Base-by-base conservation (phyloP, 2,888 invertebrate species). In the Muschampia plurimacula region DNA sequence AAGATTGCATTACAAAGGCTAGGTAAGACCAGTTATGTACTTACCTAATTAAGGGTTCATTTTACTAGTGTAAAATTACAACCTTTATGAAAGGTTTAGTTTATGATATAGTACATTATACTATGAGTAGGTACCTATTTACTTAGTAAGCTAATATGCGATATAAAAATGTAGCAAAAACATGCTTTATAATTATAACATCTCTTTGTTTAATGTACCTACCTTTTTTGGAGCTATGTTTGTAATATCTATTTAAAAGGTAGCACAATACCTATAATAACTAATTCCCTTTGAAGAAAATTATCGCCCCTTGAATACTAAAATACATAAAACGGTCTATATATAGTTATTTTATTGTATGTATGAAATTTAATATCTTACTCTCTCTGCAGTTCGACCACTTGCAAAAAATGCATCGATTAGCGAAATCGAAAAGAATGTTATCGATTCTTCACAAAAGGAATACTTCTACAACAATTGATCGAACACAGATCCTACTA, bases 381-480 rank as follows among this genome's bases (percentile, higher is more conserved):
- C 10, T 9, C 2, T 55, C 55, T 55, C 10, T 55, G 22, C 55
- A 55, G 55, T 55, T 55, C 10, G 0, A 55, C 15, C 22, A 59
- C 10, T 59, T 12, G 12, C 2, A 7, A n/a, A 52, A 12, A 59
- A 72, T 72, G 72, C 28, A 64, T 59, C 63, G 72, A 3, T 15
- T 67, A 6, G n/a, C 13, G 22, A 67, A n/a, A n/a, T n/a, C n/a
- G n/a, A n/a, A n/a, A n/a, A n/a, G 36, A 46, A 52, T 67, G 6
- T 44, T 15, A 67, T 8, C 55, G 64, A 10, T 36, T 3, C 44
- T 22, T 15, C 63, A 55, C 9, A 44, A 55, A 41, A 64, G 64
- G 32, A 52, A 52, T 70, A 68, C 59, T 52, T 64, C 72, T 67
- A 69, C 60, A 15, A 65, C 44, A 28, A 63, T 65, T 36, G 46